Base-by-base conservation (phyloP, 2,888 invertebrate genomes). In the Aricia artaxerxes region DNA sequence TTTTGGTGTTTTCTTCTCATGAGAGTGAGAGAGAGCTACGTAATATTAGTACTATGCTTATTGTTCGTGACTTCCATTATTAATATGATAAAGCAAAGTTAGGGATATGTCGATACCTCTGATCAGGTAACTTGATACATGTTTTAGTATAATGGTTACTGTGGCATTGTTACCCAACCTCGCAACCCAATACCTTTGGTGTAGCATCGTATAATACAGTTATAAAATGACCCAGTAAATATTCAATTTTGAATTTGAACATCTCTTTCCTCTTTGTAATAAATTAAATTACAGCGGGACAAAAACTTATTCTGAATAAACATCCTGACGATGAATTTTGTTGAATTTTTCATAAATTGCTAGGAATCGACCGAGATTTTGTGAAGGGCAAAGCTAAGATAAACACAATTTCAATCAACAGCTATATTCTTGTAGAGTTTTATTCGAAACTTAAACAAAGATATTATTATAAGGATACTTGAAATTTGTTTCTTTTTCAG, bases 371-470 rank as follows among this genome's bases (percentile, higher is more conserved):
- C 35, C 1, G 9, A 31, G 2, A 64, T 69, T 69, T 69, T 69
- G n/a, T 11, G 11, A 69, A 69, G 13, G 13, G 35, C 35, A 69
- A 35, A 69, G 13, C 5, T 13, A 69, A 69, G 69, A 69, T 69
- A 69, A 69, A 69, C 69, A 69, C 69, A 69, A 69, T 69, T 69
- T 69, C 35, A 35, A 69, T 69, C 35, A 69, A 69, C 69, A 69
- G 69, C 64, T 69, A 11, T 69, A 69, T 69, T 69, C 69, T 69
- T 38, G 13, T 69, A 69, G 38, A 69, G 6, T 69, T 69, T 35
- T 35, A 69, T 31, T 64, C 24, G 35, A 35, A 69, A 69, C 16
- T 69, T 69, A 69, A 38, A 38, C 69, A 69, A 35, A 38, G 69
- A 38, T 38, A 35, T 4, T 16, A 24, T 24, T 24, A 24, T 24